A percentile compares a stretch with the other conserved stretches of the same genome.
phyloP scores from a whole-genome alignment of 2,888 invertebrate species.

The Electrophaes corylata region DNA sequence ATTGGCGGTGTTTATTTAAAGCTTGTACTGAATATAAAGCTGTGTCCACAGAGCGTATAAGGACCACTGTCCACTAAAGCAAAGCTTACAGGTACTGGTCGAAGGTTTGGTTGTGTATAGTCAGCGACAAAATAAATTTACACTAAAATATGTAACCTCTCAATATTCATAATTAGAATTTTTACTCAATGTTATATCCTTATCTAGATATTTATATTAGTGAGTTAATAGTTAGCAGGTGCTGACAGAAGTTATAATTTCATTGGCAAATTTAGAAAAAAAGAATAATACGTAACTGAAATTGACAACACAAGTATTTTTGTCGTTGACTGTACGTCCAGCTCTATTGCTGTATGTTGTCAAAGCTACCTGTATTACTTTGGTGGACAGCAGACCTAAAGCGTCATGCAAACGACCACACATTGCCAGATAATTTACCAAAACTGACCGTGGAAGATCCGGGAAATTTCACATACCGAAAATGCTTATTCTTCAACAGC shows the following conservation, averaged over 20 bases:
- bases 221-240: no score
- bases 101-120: neutral
- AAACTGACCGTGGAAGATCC: conserved; percentile 83
- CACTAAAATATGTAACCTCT: no score
- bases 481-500: conserved; percentile 83
- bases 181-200: no score
- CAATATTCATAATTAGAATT: no score
- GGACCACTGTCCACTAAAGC: conserved; percentile 26
- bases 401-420: conserved; percentile 76
- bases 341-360: neutral
- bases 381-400: conserved; percentile 41
- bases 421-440: conserved; percentile 67
- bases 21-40: conserved; percentile 42
- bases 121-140: neutral
- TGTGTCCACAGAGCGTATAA: conserved; percentile 39
- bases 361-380: conserved; percentile 26
- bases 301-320: neutral
- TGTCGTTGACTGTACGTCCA: neutral
- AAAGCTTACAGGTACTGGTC: neutral
- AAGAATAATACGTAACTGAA: no score
- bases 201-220: no score
- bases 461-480: conserved; percentile 84
- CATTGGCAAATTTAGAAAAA: no score
- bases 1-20: conserved; percentile 65
- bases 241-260: no score